Conservation (phyloP, 2,888 invertebrate genomes). For the Drosophila macrospina region DNA sequence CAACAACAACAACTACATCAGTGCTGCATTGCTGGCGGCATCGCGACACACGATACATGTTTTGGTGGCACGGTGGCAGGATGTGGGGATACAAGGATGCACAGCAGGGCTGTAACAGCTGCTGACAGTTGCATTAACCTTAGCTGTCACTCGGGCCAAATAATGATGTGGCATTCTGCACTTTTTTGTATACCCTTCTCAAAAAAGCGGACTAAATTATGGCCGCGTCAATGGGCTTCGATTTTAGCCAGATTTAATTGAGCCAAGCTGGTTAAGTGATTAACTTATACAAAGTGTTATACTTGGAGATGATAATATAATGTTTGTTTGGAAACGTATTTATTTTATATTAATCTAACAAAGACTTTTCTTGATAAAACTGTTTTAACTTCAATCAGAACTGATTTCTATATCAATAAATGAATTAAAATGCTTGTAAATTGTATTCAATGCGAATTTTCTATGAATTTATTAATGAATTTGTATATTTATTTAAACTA, state of each 20-base stretch:
- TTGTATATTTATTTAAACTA: too few relatives aligned
- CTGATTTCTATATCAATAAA: too few relatives aligned
- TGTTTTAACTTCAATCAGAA: too few relatives aligned
- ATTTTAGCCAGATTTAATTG: not conserved
- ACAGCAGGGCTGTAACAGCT: constrained; percentile 32
- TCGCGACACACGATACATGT: not conserved
- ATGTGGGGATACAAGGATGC: constrained; percentile 6
- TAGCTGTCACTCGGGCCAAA: constrained; percentile 25
- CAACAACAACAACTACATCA: too few relatives aligned
- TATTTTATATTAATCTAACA: too few relatives aligned
- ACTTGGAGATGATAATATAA: too few relatives aligned
- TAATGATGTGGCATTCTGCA: not conserved
- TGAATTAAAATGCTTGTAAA: too few relatives aligned
- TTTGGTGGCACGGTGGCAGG: constrained; percentile 1
- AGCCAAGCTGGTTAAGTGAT: not conserved
- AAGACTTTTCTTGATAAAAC: too few relatives aligned
- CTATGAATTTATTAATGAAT: too few relatives aligned
- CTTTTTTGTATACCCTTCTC: not conserved
- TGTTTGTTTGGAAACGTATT: too few relatives aligned
- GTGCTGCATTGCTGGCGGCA: not conserved
- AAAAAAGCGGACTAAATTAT: not conserved
- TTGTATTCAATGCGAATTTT: too few relatives aligned
- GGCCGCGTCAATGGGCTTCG: not conserved
- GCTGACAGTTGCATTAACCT: constrained; percentile 58
- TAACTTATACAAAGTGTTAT: too few relatives aligned